A percentile compares a stretch with the other conserved stretches of the same genome.
phyloP scores from a whole-genome alignment of 1,140 invertebrate genomes.

The Octopus bimaculoides region DNA sequence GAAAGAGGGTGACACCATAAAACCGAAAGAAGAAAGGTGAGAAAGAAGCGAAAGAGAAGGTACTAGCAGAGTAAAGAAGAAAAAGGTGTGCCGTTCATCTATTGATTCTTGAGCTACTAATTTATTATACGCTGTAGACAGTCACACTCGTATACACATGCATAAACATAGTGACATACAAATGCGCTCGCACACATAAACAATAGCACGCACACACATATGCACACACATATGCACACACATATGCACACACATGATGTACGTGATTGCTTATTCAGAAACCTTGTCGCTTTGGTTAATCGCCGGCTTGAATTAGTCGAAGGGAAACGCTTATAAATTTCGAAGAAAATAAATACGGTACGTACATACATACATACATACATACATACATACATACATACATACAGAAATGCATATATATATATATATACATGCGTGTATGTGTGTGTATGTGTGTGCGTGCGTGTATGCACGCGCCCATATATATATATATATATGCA shows the following conservation, averaged over 20 bases:
- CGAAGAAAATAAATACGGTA: background rate
- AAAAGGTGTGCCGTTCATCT: too few species aligned
- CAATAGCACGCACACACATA: background rate
- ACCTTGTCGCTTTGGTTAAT: background rate
- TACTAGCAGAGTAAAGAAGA: too few species aligned
- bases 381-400: background rate
- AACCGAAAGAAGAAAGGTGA: too few species aligned
- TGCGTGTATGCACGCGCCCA: background rate
- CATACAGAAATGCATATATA: background rate
- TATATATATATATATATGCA: background rate
- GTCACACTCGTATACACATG: too few species aligned
- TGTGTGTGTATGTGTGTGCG: background rate
- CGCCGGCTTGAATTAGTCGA: background rate
- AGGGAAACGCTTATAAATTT: background rate
- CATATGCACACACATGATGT: background rate
- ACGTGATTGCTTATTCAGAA: background rate
- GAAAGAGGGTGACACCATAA: too few species aligned
- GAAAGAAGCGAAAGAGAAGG: too few species aligned
- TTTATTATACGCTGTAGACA: too few species aligned
- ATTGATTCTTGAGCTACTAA: too few species aligned
- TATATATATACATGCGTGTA: background rate
- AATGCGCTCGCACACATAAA: too few species aligned
- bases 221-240: background rate
- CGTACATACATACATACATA: background rate
- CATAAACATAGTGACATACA: too few species aligned